Percentiles rank a stretch among this genome's conserved stretches.
Evolutionary conservation across 1,140 invertebrate genomes (phyloP).

Genomic region (Melipona quadrifasciata): DNA sequence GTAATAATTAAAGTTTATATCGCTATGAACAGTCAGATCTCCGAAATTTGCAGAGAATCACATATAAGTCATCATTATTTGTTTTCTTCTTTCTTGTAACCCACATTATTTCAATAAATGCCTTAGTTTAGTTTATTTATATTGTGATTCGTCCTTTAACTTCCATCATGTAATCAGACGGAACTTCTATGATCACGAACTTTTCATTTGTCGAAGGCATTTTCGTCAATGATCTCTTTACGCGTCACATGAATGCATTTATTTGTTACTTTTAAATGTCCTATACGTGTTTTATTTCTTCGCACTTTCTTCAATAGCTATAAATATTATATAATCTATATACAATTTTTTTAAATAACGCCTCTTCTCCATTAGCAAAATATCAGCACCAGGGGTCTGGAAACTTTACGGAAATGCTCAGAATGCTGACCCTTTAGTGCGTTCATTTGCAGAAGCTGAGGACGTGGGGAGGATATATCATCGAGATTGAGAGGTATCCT

Average conservation of each 20-base stretch:
- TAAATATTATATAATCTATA: constrained; percentile 78
- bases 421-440: constrained; percentile 51
- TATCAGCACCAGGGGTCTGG: constrained; percentile 54
- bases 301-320: constrained; percentile 70
- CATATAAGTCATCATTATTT: constrained; percentile 51
- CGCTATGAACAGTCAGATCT: constrained; percentile 78
- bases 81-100: constrained; percentile 33
- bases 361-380: constrained; percentile 65
- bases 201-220: constrained; percentile 46
- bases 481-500: constrained; percentile 80
- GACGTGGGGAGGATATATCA: constrained; percentile 75
- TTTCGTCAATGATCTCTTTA: constrained; percentile 35
- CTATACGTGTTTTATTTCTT: constrained; percentile 42
- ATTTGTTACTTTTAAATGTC: constrained; percentile 32
- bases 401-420: constrained; percentile 37
- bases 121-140: constrained; percentile 39
- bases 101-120: constrained; percentile 42
- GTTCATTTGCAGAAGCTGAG: constrained; percentile 61
- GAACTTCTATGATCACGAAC: constrained; percentile 25
- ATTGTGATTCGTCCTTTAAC: constrained; percentile 23
- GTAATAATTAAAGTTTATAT: constrained; percentile 75
- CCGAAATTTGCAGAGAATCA: constrained; percentile 62
- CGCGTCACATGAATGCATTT: background rate
- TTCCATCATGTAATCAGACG: background rate
- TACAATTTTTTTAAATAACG: constrained; percentile 75